phyloP scores from a whole-genome alignment of 2,797 vertebrate genomes.

The Propithecus deckenii region DNA sequence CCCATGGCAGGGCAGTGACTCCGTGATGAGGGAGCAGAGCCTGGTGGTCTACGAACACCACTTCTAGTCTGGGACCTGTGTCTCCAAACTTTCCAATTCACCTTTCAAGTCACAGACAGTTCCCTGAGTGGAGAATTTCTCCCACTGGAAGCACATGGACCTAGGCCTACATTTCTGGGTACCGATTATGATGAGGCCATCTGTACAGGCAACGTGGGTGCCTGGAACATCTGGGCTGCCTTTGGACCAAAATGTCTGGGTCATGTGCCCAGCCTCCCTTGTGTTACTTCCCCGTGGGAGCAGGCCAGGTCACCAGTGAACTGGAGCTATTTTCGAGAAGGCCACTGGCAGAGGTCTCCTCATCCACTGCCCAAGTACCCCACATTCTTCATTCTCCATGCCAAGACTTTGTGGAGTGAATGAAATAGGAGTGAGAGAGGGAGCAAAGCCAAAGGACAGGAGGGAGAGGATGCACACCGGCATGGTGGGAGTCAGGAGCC shows the following conservation, averaged over 20 bases:
- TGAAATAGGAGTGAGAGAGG: neutral
- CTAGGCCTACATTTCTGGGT: neutral
- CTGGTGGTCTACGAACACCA: neutral
- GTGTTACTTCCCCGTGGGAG: neutral
- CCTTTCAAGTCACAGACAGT: neutral
- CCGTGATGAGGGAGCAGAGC: neutral
- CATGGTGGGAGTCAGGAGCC: neutral
- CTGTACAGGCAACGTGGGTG: neutral
- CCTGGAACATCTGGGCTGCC: slow-evolving; percentile 40
- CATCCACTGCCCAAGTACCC: neutral
- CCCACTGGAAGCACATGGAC: neutral
- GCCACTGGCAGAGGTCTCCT: slow-evolving; percentile 9
- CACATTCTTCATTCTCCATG: neutral
- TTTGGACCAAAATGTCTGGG: neutral
- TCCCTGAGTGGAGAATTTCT: neutral
- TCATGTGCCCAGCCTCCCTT: slow-evolving; percentile 32
- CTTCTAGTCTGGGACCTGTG: neutral
- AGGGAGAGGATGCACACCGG: neutral
- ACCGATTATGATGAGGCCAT: neutral
- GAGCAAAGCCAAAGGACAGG: neutral
- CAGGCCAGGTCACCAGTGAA: neutral
- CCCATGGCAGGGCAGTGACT: neutral
- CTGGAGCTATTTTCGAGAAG: slow-evolving; percentile 13
- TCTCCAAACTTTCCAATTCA: slow-evolving; percentile 15
- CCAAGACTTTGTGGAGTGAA: slow-evolving; percentile 19